These are phyloP conservation scores for Erethizon dorsatum DNA, from an alignment of 2,797 vertebrate species.

Conservation along the genomic window DNA sequence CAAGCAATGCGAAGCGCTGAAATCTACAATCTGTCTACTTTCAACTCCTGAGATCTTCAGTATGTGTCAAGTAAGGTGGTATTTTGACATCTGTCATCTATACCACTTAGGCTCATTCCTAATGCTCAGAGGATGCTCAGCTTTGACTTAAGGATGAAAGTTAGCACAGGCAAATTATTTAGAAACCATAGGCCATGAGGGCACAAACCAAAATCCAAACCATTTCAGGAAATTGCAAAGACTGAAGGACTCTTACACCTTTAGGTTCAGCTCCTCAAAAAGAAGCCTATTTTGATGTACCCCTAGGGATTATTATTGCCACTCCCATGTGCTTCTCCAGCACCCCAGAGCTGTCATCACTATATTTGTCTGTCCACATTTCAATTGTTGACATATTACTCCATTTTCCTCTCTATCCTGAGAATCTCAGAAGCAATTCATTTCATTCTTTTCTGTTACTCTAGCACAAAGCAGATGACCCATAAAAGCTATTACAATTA, in stretches of 20 bases:
- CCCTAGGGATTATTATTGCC: neutral
- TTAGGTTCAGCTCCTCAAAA: neutral
- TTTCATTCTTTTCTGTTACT: neutral
- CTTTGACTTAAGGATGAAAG: conserved; percentile 7
- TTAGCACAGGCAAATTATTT: neutral
- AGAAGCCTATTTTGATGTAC: neutral
- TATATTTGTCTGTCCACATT: neutral
- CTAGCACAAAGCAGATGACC: neutral
- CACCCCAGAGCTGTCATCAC: neutral
- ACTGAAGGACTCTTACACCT: neutral
- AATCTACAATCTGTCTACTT: neutral
- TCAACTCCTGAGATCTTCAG: neutral
- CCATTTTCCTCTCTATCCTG: neutral
- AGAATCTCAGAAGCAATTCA: neutral
- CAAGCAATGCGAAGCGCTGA: neutral
- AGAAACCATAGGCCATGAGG: neutral
- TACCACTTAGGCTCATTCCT: neutral
- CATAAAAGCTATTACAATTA: neutral
- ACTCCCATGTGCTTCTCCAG: neutral
- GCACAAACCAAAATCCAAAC: neutral
- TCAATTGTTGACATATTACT: neutral
- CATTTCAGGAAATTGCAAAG: neutral
- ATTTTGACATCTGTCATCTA: neutral
- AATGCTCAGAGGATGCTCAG: neutral
- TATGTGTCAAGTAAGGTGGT: neutral